These are phyloP conservation scores for Salvator merianae DNA, from an alignment of 2,113 vertebrate genomes.

Conservation along the genomic window DNA sequence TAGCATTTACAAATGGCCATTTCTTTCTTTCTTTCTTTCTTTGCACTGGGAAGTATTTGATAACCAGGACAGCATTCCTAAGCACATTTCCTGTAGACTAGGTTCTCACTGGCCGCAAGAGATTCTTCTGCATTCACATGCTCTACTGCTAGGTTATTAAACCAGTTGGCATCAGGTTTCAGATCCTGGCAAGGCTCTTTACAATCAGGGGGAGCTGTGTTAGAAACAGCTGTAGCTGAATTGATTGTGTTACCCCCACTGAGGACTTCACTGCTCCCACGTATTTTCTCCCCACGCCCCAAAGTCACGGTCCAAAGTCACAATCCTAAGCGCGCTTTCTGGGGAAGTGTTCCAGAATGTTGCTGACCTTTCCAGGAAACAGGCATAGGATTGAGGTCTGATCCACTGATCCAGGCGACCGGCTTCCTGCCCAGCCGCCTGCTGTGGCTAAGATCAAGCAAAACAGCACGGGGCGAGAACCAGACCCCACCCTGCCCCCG, in stretches of 20 bases:
- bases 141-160: too few relatives aligned
- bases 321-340: background rate
- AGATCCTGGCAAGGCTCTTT: background rate
- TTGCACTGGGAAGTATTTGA: background rate
- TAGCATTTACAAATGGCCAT: constrained; percentile 8
- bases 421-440: background rate
- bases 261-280: background rate
- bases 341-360: background rate
- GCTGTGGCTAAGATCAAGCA: background rate
- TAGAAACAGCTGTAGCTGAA: too few relatives aligned
- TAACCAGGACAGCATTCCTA: background rate
- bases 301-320: background rate
- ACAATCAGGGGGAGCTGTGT: background rate
- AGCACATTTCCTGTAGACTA: background rate
- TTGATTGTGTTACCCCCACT: background rate
- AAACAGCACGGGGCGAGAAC: background rate
- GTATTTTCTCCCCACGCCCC: background rate
- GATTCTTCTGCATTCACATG: background rate
- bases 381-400: background rate
- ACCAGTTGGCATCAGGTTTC: too few relatives aligned
- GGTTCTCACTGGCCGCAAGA: background rate
- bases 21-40: background rate
- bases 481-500: background rate
- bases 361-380: background rate
- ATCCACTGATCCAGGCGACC: background rate